Evolutionary conservation across 2,797 vertebrate species (phyloP).

Genomic region (Tarsius wallacei): DNA sequence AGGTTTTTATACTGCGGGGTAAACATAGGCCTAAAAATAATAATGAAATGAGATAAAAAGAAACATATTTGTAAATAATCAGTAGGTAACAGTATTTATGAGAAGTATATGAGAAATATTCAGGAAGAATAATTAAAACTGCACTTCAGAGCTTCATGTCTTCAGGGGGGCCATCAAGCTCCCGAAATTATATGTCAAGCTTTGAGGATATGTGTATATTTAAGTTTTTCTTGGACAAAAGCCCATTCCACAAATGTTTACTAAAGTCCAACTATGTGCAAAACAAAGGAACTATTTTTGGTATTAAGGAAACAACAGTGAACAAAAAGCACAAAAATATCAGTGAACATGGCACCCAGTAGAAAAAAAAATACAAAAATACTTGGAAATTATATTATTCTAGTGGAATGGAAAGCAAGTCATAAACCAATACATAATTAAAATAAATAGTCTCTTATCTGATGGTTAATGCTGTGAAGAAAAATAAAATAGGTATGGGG

Average conservation of each 20-base stretch:
- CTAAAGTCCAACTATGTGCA: neutral
- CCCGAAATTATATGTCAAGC: neutral
- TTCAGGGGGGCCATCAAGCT: neutral
- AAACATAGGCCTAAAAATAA: too few species aligned
- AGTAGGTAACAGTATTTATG: neutral
- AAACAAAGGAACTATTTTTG: neutral
- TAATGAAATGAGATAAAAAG: neutral
- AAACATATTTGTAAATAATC: neutral
- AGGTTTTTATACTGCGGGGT: neutral
- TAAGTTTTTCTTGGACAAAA: neutral
- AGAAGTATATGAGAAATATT: neutral
- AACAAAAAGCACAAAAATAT: slow-evolving; percentile 31
- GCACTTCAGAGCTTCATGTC: neutral
- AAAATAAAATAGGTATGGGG: neutral
- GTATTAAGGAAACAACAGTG: neutral
- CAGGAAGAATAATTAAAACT: neutral
- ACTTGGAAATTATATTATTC: slow-evolving; percentile 23
- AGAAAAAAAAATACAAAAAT: neutral
- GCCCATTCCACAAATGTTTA: slow-evolving; percentile 1
- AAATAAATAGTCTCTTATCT: slow-evolving; percentile 19
- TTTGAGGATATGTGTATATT: slow-evolving; percentile 19
- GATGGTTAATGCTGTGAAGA: neutral
- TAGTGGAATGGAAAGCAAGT: neutral
- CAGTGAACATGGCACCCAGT: too few species aligned
- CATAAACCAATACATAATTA: slow-evolving; percentile 2